phyloP scores from a whole-genome alignment of 1,140 invertebrate genomes.

The honey bee (Apis mellifera) region DNA sequence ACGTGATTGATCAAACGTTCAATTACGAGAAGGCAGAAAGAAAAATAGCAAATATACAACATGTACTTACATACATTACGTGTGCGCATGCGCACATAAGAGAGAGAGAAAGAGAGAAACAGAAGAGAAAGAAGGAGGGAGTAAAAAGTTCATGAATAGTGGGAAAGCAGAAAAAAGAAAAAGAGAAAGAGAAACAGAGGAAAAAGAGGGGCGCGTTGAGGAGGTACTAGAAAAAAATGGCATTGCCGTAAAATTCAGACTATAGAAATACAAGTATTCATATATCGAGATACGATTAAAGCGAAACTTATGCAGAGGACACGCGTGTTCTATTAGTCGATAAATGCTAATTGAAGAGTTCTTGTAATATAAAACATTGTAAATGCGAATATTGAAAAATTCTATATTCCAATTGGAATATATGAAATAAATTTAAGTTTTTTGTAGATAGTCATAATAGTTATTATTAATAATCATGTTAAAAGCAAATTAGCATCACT shows the following conservation, averaged over 20 bases:
- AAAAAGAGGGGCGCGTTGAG: neutral
- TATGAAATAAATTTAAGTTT: too few relatives aligned
- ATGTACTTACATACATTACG: neutral
- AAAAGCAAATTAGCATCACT: too few relatives aligned
- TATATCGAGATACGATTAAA: constrained; percentile 6
- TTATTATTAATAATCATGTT: too few relatives aligned
- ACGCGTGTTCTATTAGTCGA: neutral
- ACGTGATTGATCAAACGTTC: neutral
- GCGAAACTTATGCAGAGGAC: neutral
- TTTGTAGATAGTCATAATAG: too few relatives aligned
- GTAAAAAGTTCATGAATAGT: neutral
- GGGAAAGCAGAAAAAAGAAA: neutral
- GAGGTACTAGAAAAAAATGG: neutral
- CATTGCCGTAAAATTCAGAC: neutral
- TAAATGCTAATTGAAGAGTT: neutral
- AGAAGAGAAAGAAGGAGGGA: neutral
- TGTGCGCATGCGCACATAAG: neutral
- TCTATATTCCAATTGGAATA: too few relatives aligned
- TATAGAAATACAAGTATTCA: constrained; percentile 1
- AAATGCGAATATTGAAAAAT: too few relatives aligned
- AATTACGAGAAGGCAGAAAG: neutral
- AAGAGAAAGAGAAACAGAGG: neutral
- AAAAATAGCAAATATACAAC: neutral
- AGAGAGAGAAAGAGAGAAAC: neutral
- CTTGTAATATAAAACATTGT: too few relatives aligned